A percentile compares a stretch with the other conserved stretches of the same genome.
These are phyloP conservation scores for Cyprinodon diabolis DNA, from an alignment of 2,797 vertebrate genomes.

Conservation along the genomic window DNA sequence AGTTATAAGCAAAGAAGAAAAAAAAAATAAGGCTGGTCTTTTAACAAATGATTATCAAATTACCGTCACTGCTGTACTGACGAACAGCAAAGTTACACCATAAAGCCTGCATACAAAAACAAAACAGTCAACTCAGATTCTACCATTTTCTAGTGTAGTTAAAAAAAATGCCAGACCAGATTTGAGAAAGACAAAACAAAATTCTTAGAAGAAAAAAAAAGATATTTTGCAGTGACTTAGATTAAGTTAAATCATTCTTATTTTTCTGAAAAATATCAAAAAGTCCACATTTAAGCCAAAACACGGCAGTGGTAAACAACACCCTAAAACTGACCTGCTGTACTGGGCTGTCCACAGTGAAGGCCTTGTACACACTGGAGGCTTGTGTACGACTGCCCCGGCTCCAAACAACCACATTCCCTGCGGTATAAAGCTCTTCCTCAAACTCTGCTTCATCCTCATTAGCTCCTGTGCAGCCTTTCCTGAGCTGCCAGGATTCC, in stretches of 20 bases:
- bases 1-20: neutral
- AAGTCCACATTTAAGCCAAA: neutral
- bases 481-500: conserved; percentile 95
- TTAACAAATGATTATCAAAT: neutral
- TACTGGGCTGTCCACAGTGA: conserved; percentile 94
- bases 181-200: neutral
- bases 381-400: conserved; percentile 89
- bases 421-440: conserved; percentile 93
- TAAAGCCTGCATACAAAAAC: conserved; percentile 84
- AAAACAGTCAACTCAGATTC: conserved; percentile 18
- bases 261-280: neutral
- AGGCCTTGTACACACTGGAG: conserved; percentile 91
- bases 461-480: conserved; percentile 82
- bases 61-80: conserved; percentile 80
- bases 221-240: neutral
- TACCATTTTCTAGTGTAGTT: neutral
- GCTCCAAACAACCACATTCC: conserved; percentile 96
- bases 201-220: neutral
- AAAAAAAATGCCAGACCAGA: neutral
- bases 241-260: neutral
- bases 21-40: neutral
- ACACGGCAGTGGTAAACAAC: neutral
- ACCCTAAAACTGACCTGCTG: conserved; percentile 83
- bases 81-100: conserved; percentile 95
- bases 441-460: conserved; percentile 90